Base-by-base conservation (phyloP, 2,888 invertebrate species). In the Dione vanillae region DNA sequence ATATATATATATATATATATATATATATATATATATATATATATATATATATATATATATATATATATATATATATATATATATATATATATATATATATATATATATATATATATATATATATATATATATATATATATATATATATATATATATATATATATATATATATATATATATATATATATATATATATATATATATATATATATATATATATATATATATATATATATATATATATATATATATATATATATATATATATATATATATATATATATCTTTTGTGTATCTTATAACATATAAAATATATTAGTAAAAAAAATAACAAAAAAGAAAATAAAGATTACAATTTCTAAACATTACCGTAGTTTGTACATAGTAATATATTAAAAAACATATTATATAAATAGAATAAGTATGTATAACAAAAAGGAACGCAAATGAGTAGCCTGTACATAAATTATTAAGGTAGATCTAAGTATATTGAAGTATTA, bases 391-490 rank as follows among this genome's bases (percentile, higher is more conserved):
- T 56, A 40, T 0, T 49, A 47, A 16, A n/a, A 45, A 43, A n/a
- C 9, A 52, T 2, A 6, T 54, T n/a, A n/a, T 0, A 35, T 35
- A 49, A 49, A 11, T 19, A 19, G 19, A 58, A 1, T 2, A 35
- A 27, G 12, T 41, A 58, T 16, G 12, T 11, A 11, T 12, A 10
- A 8, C 10, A 58, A 11, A 41, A 9, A n/a, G n/a, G 41, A 19
- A 19, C 9, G 37, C 49, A 49, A 64, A 64, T 9, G 47, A 47
- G 64, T 64, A 64, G 64, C 49, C 64, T 64, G 64, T 64, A 64
- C 12, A 64, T 64, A 64, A 14, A 27, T 19, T 19, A 14, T 3
- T 49, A 14, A 37, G 49, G 35, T 47, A 49, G 35, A 19, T 62
- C 2, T 37, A 37, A 40, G 16, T 19, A 10, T 40, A 8, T 3